Percentiles rank a stretch among this genome's conserved stretches.
These are phyloP conservation scores for Crossaster papposus DNA, from an alignment of 53 echinoderm and acorn worm genomes.

Conservation along the genomic window DNA sequence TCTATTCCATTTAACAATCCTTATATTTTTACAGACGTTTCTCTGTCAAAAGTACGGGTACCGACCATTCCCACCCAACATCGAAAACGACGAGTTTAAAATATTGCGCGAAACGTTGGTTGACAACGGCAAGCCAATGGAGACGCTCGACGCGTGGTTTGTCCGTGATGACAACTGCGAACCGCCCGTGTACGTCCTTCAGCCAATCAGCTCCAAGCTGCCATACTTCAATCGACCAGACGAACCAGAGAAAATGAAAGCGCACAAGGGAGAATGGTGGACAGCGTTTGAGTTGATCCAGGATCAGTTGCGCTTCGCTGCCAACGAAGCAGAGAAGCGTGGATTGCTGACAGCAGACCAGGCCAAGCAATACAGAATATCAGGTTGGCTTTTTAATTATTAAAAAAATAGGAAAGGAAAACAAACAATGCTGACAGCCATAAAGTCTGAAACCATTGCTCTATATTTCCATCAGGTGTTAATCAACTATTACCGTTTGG, in stretches of 20 bases:
- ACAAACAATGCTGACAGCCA: background rate
- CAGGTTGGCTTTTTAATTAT: conserved; percentile 13
- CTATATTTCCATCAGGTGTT: no score
- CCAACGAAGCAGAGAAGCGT: conserved; percentile 7
- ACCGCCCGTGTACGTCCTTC: conserved; percentile 55
- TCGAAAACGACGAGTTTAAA: conserved; percentile 27
- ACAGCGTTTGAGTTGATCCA: conserved; percentile 49
- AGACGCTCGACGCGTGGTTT: conserved; percentile 49
- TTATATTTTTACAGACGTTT: conserved; percentile 41
- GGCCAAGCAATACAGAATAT: conserved; percentile 53
- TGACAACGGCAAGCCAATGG: conserved; percentile 2
- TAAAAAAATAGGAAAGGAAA: background rate
- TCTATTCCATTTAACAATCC: background rate
- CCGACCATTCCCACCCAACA: conserved; percentile 56
- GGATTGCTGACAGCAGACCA: conserved; percentile 30
- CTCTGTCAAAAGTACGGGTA: conserved; percentile 70
- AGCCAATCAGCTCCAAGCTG: conserved; percentile 63
- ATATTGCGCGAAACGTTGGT: conserved; percentile 42
- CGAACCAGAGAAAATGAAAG: conserved; percentile 48
- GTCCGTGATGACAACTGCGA: conserved; percentile 51
- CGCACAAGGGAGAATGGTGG: conserved; percentile 61
- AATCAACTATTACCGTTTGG: background rate
- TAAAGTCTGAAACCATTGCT: no score
- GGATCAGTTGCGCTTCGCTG: conserved; percentile 51
- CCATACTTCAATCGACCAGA: conserved; percentile 52